Evolutionary conservation across 2,113 vertebrate genomes (phyloP).

Genomic region (Rhynchomys soricoides): DNA sequence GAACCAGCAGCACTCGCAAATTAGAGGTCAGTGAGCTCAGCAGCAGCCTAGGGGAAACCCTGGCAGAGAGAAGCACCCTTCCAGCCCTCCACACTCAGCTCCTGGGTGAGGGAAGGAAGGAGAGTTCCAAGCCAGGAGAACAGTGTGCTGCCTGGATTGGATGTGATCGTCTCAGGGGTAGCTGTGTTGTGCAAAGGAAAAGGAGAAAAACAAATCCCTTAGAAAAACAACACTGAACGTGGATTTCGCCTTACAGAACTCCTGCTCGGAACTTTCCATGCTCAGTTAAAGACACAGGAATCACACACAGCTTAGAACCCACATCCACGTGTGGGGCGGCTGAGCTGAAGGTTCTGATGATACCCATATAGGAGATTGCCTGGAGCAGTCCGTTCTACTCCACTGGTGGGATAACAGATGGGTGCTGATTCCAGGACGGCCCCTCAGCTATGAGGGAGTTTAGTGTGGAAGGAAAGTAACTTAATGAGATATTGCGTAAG

Average conservation of each 20-base stretch:
- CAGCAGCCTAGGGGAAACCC: not conserved
- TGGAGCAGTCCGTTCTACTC: not conserved
- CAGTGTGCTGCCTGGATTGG: not conserved
- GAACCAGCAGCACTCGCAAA: not conserved
- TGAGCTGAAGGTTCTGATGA: not conserved
- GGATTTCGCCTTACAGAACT: slow-evolving; percentile 37
- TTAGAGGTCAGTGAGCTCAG: slow-evolving; percentile 15
- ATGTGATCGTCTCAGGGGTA: not conserved
- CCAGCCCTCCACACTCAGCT: not conserved
- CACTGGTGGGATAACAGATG: rapidly evolving
- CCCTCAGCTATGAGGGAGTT: not conserved
- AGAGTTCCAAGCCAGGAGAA: not conserved
- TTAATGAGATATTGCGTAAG: not conserved
- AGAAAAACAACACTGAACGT: not conserved
- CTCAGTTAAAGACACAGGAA: not conserved
- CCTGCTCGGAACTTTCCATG: not conserved
- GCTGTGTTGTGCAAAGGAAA: not conserved
- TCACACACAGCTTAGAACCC: not conserved
- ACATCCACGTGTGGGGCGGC: not conserved
- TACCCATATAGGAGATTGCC: too few relatives aligned
- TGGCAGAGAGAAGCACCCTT: not conserved
- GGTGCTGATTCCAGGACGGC: not conserved
- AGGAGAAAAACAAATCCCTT: not conserved
- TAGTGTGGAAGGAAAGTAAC: not conserved
- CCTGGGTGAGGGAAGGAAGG: not conserved